Percentiles rank a stretch among this genome's conserved stretches.
Conservation (phyloP, 2,888 invertebrate genomes). For the Erannis defoliaria region DNA sequence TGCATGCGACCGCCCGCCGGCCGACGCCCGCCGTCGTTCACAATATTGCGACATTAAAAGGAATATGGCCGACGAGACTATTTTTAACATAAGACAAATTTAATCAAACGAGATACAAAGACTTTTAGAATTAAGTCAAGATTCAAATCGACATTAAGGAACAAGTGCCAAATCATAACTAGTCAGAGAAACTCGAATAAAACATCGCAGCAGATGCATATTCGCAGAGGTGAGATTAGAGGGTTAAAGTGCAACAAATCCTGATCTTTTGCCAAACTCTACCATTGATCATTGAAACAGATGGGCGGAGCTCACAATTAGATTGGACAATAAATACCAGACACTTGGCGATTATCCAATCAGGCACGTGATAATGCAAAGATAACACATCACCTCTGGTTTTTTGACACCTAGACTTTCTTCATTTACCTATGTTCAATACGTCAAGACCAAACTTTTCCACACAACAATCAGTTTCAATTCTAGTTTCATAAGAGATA, state of each 20-base stretch:
- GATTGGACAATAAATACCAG: constrained; percentile 37
- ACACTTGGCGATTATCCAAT: constrained; percentile 40
- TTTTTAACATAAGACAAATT: constrained; percentile 82
- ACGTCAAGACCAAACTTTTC: neutral
- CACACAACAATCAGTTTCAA: no score
- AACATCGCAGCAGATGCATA: neutral
- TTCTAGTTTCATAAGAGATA: no score
- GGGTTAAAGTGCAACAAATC: constrained; percentile 26
- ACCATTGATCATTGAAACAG: constrained; percentile 34
- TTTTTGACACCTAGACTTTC: constrained; percentile 13
- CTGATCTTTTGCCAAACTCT: constrained; percentile 26
- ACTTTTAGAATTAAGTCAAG: constrained; percentile 48
- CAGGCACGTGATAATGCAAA: constrained; percentile 17
- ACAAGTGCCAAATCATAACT: neutral
- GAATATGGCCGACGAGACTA: constrained; percentile 83
- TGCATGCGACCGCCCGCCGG: constrained; percentile 83
- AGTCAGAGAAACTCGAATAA: neutral
- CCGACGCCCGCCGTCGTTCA: constrained; percentile 76
- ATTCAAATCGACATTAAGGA: neutral
- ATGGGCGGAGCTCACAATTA: constrained; percentile 42
- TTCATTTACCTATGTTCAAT: constrained; percentile 1
- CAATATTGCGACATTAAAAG: constrained; percentile 85
- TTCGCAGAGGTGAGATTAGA: constrained; percentile 3
- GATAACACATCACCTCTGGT: constrained; percentile 25
- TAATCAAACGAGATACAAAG: constrained; percentile 70